A percentile compares a stretch with the other conserved stretches of the same genome.
phyloP scores from a whole-genome alignment of 1,140 invertebrate genomes.

The Euwallacea similis region DNA sequence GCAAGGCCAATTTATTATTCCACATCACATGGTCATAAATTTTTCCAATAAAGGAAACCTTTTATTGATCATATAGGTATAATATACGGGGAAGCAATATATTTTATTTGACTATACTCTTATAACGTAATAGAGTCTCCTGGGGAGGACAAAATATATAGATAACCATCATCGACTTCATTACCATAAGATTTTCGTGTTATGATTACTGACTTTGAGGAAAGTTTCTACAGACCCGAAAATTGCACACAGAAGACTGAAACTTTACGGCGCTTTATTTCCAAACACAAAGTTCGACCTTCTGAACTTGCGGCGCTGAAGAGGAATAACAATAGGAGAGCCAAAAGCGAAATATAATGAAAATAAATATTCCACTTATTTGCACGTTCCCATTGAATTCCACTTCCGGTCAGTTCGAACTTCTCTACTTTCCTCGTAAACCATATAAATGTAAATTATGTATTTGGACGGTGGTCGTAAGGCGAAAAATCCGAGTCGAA shows the following conservation, averaged over 20 bases:
- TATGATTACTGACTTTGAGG: constrained; percentile 6
- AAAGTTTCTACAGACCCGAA: constrained; percentile 9
- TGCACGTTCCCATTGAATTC: constrained; percentile 38
- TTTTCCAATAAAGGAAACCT: constrained; percentile 7
- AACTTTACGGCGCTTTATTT: constrained; percentile 28
- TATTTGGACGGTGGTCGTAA: constrained; percentile 38
- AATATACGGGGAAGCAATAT: constrained; percentile 4
- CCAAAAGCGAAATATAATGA: constrained; percentile 36
- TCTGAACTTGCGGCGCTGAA: constrained; percentile 26
- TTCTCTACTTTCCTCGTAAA: constrained; percentile 37
- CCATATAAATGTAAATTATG: constrained; percentile 41
- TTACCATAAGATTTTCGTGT: constrained; percentile 1
- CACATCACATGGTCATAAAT: constrained; percentile 12
- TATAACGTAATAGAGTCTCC: constrained; percentile 8
- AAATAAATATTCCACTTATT: constrained; percentile 42
- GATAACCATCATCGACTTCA: not conserved
- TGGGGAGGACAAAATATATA: not conserved
- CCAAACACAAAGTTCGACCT: constrained; percentile 22
- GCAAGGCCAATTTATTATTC: constrained; percentile 9
- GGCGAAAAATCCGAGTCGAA: constrained; percentile 38
- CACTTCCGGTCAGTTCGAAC: constrained; percentile 33
- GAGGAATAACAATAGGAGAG: constrained; percentile 29
- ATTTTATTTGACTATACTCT: constrained; percentile 12
- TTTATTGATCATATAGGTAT: constrained; percentile 11
- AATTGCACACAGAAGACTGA: constrained; percentile 12